A percentile compares a stretch with the other conserved stretches of the same genome.
phyloP scores from a whole-genome alignment of 2,113 vertebrate genomes.

The Calonectris borealis region DNA sequence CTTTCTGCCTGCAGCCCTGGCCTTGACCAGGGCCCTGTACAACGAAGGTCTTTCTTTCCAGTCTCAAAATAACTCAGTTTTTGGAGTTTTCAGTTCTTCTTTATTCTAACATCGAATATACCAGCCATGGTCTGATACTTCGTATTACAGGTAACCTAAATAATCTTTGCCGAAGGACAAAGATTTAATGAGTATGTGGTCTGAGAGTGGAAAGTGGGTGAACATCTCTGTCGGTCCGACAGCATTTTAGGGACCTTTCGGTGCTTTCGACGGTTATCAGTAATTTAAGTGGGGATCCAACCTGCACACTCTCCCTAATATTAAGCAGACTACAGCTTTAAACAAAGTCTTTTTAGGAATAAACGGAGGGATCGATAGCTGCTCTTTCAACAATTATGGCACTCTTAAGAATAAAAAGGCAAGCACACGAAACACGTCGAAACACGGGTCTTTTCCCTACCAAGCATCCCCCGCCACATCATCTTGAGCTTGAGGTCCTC shows the following conservation, averaged over 20 bases:
- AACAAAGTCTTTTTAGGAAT: not conserved
- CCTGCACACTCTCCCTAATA: not conserved
- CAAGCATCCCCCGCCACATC: not conserved
- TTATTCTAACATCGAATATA: not conserved
- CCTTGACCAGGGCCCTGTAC: not conserved
- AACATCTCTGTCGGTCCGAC: not conserved
- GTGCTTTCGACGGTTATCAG: not conserved
- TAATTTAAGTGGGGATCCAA: not conserved
- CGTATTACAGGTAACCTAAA: not conserved
- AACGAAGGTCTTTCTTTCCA: not conserved
- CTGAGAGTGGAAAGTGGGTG: not conserved
- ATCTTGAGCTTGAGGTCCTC: not conserved
- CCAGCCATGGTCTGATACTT: not conserved
- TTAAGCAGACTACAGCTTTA: not conserved
- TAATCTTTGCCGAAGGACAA: accelerated
- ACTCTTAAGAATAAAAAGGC: not conserved
- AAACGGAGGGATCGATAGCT: accelerated
- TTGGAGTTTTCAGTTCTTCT: not conserved
- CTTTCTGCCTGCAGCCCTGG: not conserved
- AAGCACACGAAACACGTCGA: not conserved
- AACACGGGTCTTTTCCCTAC: not conserved
- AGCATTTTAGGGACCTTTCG: accelerated
- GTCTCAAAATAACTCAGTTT: not conserved
- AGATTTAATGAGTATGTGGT: not conserved
- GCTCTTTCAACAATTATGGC: not conserved